These are phyloP conservation scores for Cosmia trapezina DNA, from an alignment of 2,888 invertebrate species.

Conservation along the genomic window DNA sequence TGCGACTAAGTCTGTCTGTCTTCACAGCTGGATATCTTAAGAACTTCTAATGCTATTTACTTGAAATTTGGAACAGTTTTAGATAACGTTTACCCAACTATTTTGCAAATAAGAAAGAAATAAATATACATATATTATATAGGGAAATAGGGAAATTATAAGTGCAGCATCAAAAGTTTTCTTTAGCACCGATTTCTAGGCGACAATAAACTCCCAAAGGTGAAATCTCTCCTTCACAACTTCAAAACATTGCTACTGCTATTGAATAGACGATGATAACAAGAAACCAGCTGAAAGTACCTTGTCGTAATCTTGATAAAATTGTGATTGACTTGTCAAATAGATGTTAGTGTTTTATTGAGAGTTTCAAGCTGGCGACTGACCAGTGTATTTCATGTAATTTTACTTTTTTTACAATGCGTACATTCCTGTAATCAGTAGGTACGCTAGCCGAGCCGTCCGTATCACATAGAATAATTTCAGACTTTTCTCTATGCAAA, in stretches of 20 bases:
- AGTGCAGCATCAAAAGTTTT: no score
- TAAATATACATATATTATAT: no score
- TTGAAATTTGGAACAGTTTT: no score
- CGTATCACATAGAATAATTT: no score
- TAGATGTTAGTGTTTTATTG: background rate
- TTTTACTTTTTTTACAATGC: background rate
- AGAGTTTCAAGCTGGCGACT: background rate
- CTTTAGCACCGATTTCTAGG: no score
- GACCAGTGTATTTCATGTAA: background rate
- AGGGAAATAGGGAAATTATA: no score
- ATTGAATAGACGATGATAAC: background rate
- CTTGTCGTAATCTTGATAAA: background rate
- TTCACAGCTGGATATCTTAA: no score
- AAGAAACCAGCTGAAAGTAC: background rate
- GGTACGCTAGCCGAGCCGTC: background rate
- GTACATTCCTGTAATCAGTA: background rate
- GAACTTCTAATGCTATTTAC: no score
- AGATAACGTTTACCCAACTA: no score
- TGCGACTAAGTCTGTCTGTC: no score
- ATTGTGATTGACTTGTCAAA: background rate
- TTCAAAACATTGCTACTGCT: conserved; percentile 7
- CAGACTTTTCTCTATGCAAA: no score
- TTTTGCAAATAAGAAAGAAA: no score
- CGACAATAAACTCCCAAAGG: background rate
- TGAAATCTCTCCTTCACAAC: conserved; percentile 6